These are phyloP conservation scores for Clarias gariepinus DNA, from an alignment of 2,113 vertebrate genomes.

Conservation along the genomic window DNA sequence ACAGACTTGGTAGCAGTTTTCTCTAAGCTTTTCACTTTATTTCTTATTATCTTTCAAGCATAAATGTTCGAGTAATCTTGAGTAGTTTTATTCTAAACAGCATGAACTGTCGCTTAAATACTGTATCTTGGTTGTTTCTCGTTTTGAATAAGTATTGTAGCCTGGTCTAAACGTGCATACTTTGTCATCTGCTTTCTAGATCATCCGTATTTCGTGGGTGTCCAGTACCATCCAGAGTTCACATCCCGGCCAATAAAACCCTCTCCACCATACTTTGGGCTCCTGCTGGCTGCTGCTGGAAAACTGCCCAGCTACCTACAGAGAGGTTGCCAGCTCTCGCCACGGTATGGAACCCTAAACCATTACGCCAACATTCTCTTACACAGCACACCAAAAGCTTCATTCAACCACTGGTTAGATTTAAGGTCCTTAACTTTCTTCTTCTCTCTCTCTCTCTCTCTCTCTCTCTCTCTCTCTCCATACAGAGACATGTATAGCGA, in stretches of 20 bases:
- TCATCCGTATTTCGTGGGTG: conserved; percentile 92
- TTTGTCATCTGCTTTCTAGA: conserved; percentile 67
- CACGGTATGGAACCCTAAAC: conserved; percentile 73
- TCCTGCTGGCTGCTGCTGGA: conserved; percentile 88
- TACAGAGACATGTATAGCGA: conserved; percentile 92
- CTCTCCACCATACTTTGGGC: conserved; percentile 89
- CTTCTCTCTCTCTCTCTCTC: background rate
- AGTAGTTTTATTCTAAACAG: too few relatives aligned
- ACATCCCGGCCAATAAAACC: conserved; percentile 95
- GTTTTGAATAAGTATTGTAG: background rate
- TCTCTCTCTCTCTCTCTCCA: background rate
- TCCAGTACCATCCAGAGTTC: conserved; percentile 96
- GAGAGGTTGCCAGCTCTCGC: conserved; percentile 88
- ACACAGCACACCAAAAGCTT: background rate
- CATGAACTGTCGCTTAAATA: too few relatives aligned
- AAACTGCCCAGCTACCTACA: conserved; percentile 85
- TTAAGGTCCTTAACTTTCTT: background rate
- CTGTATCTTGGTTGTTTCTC: too few relatives aligned
- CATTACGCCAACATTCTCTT: background rate
- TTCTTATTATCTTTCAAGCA: background rate
- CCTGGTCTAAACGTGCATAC: background rate
- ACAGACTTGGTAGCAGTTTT: background rate
- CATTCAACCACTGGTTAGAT: background rate
- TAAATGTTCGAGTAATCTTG: background rate
- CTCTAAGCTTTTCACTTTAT: background rate